Base-by-base conservation (phyloP, 2,888 invertebrate species). In the Melipona bicolor region DNA sequence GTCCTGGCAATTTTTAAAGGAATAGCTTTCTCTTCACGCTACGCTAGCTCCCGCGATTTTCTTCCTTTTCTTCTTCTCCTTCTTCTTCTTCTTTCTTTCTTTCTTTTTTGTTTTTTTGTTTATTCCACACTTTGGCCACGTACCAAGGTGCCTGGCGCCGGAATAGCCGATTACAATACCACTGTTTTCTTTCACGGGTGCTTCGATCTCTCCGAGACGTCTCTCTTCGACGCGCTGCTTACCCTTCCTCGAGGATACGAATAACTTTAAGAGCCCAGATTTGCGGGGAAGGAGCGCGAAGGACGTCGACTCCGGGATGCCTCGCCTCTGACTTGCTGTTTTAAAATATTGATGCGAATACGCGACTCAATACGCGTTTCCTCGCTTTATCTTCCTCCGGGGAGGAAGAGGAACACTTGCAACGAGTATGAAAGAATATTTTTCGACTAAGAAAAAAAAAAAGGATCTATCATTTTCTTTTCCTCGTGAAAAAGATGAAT, bases 71-170 rank as follows among this genome's bases (percentile, higher is more conserved):
- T 11, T 56, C 54, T 21, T 6, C 69, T 54, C 19, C 67, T 69
- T 75, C 77, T 77, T 0, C 43, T 43, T 32, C 32, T 32, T 43
- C 9, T 11, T 36, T 6, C 36, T 36, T 9, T 0, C 5, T 36
- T 9, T 36, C 1, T 9, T 43, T 43, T 43, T 43, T 43, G 1
- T 9, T 43, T 9, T 9, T 9, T 43, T 11, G 32, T 80, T 24
- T 68, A 52, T 70, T 73, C 50, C 17, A 27, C 61, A 15, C 61
- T 72, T 70, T 77, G 77, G 76, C 69, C 73, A 24, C 56, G 59
- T 36, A 77, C 68, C 72, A 72, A 81, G 77, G 76, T 71, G 32
- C 50, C 54, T 56, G 59, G 59, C 62, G 56, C 59, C 56, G 65
- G 43, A 32, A 69, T 21, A n/a, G 52, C 24, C 43, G 32, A 50